phyloP scores from a whole-genome alignment of 2,113 vertebrate genomes.

The Sorex fumeus region DNA sequence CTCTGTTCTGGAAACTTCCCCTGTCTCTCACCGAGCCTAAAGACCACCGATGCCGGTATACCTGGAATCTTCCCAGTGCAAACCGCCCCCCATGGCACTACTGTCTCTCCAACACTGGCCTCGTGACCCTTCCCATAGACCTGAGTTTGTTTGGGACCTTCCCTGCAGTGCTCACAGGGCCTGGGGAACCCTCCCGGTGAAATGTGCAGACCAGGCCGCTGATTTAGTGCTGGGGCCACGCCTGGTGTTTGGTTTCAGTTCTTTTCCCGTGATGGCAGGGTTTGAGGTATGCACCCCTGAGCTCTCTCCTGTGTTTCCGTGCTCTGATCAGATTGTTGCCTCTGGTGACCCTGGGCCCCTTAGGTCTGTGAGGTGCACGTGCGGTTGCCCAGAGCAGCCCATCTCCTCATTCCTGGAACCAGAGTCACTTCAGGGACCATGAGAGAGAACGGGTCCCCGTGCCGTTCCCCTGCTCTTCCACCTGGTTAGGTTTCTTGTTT shows the following conservation, averaged over 20 bases:
- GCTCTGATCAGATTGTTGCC: no score
- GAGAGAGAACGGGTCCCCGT: background rate
- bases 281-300: no score
- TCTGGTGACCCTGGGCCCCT: no score
- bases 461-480: background rate
- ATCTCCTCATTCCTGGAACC: background rate
- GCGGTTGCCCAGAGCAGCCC: background rate
- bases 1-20: slow-evolving; percentile 11
- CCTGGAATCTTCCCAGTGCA: background rate
- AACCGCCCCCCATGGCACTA: background rate
- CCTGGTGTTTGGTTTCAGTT: no score
- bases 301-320: no score
- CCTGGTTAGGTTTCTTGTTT: background rate
- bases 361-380: background rate
- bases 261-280: no score
- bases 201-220: no score
- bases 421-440: no score
- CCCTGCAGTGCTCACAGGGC: no score
- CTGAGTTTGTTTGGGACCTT: no score
- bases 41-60: background rate
- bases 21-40: slow-evolving; percentile 36
- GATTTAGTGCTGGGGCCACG: no score
- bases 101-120: background rate
- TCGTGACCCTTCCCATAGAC: background rate
- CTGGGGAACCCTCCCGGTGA: no score